Percentiles rank a stretch among this genome's conserved stretches.
Evolutionary conservation across 2,113 vertebrate genomes (phyloP).

Genomic region (Crotalus horridus): DNA sequence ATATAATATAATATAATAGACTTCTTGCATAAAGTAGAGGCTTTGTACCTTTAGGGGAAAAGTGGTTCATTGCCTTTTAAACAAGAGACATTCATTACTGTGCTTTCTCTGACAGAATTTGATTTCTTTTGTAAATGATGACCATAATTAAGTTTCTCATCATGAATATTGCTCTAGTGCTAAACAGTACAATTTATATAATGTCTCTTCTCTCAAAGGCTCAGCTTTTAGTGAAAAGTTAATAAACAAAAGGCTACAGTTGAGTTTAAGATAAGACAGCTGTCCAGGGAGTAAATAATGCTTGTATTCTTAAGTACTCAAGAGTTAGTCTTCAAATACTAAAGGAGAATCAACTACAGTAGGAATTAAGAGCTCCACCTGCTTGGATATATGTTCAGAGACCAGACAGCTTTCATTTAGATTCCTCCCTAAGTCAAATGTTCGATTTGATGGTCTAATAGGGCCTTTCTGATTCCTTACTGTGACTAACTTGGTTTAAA

Average conservation of each 20-base stretch:
- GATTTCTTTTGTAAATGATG: slow-evolving; percentile 67
- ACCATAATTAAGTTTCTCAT: slow-evolving; percentile 70
- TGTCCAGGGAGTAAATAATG: neutral
- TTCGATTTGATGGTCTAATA: neutral
- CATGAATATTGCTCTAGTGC: slow-evolving; percentile 69
- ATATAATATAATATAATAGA: slow-evolving; percentile 32
- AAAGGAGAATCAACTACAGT: neutral
- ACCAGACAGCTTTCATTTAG: neutral
- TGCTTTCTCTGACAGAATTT: slow-evolving; percentile 65
- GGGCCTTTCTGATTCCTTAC: neutral
- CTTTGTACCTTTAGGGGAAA: slow-evolving; percentile 55
- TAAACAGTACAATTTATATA: slow-evolving; percentile 70
- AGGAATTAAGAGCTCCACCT: neutral
- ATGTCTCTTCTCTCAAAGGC: slow-evolving; percentile 56
- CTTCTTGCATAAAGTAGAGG: slow-evolving; percentile 39
- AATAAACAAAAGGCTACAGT: neutral
- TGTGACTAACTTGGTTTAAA: neutral
- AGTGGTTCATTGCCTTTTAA: slow-evolving; percentile 68
- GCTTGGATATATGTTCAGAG: neutral
- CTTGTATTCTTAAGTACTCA: neutral
- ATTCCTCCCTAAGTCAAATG: neutral
- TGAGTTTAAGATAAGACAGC: neutral
- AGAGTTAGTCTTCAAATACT: neutral
- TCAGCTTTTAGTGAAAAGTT: slow-evolving; percentile 61
- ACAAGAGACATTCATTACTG: slow-evolving; percentile 68